Evolutionary conservation across 2,888 invertebrate genomes (phyloP).

Genomic region (Thysanoteuthis rhombus): DNA sequence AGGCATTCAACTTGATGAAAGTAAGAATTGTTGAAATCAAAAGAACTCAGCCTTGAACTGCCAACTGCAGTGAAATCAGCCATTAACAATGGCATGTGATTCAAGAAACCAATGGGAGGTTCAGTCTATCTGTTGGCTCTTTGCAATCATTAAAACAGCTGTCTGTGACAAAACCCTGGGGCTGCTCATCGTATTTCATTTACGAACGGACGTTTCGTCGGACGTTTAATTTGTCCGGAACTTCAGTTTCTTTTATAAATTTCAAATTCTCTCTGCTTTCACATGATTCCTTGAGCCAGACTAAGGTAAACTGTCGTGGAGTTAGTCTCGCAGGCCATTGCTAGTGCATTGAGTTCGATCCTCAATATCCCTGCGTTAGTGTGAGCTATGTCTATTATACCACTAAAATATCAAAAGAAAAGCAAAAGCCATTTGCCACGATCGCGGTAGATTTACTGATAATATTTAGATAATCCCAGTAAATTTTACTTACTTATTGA

Average conservation of each 20-base stretch:
- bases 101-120: not conserved
- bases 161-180: not conserved
- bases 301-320: no score
- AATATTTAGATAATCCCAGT: no score
- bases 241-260: not conserved
- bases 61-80: not conserved
- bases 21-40: not conserved
- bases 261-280: not conserved
- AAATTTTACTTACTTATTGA: no score
- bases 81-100: not conserved
- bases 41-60: not conserved
- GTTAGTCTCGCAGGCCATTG: no score
- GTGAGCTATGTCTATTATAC: no score
- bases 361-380: no score
- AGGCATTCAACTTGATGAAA: no score
- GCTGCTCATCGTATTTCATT: not conserved
- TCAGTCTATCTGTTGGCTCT: not conserved
- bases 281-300: no score
- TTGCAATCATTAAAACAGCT: not conserved
- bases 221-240: not conserved
- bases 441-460: no score
- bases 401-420: no score
- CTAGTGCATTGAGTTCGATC: no score
- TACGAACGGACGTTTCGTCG: not conserved
- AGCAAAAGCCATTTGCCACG: no score